Evolutionary conservation across 2,113 vertebrate species (phyloP), one percentile per base, ranked within the genome.

Genomic region (Eleginops maclovinus): DNA sequence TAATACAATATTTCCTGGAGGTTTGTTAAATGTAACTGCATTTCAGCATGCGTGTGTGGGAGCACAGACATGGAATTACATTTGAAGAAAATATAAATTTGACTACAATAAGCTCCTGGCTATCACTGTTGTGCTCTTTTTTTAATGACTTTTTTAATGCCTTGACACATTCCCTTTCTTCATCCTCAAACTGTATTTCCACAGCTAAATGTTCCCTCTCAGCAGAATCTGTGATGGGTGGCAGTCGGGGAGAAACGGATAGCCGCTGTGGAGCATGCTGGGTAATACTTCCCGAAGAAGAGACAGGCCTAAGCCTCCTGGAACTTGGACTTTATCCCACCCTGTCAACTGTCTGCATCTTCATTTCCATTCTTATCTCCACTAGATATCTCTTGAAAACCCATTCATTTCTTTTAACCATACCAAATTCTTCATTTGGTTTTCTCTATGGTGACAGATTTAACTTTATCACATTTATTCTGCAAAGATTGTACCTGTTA

Each of bases 211-310:
- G 1, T 77, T 80, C 53, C 63, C 60, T 47, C 59, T 64, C 43
- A 67, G 80, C 70, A 72, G 55, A 84, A 49, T 56, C 68, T 71
- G 31, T 47, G 53, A 87, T 40, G 63, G 61, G 69, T 71, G 54
- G 79, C 26, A 26, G 72, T 72, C 11, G 11, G 60, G 26, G 56
- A 61, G 73, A 84, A 46, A 65, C 4, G 51, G 71, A n/a, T 68
- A 72, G 81, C 51, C 12, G 47, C 64, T 70, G 73, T 66, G 83
- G 68, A 61, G 74, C 66, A 87, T 84, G 81, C 87, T 88, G 85
- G 75, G 80, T 85, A 77, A 84, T 85, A 85, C 81, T 79, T 83
- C 84, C 61, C 59, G 26, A 85, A 74, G 61, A 64, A 68, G 36
- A 65, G 55, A 75, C n/a, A 75, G n/a, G 41, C 53, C 41, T 16